These are phyloP conservation scores for Musca domestica DNA, from an alignment of 1,140 invertebrate species.

Conservation along the genomic window DNA sequence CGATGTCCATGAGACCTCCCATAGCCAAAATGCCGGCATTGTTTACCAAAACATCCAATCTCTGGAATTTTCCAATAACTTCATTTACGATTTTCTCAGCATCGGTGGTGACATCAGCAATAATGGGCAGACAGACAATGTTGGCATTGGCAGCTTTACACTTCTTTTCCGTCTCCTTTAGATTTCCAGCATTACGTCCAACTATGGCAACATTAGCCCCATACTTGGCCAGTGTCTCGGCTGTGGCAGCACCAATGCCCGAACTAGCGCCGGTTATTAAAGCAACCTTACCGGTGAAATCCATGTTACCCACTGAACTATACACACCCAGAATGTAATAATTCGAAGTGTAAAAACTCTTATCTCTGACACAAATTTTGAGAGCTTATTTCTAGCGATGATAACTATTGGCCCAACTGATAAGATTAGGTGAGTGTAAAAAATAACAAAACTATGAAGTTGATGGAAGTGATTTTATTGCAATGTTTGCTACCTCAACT, in stretches of 20 bases:
- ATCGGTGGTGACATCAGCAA: constrained; percentile 72
- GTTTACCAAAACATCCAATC: constrained; percentile 79
- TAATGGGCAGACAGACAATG: constrained; percentile 29
- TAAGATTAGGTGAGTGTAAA: too few species aligned
- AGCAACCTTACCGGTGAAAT: constrained; percentile 63
- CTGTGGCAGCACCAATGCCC: constrained; percentile 82
- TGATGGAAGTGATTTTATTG: too few species aligned
- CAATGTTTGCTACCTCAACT: too few species aligned
- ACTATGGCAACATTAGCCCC: constrained; percentile 70
- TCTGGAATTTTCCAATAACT: constrained; percentile 69
- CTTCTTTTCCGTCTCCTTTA: constrained; percentile 60
- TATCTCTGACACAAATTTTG: too few species aligned
- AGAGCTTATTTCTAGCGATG: too few species aligned
- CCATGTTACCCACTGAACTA: constrained; percentile 30
- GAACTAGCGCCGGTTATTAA: constrained; percentile 81
- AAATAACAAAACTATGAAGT: too few species aligned
- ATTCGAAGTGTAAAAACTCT: too few species aligned
- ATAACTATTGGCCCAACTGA: too few species aligned
- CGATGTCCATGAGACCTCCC: constrained; percentile 71
- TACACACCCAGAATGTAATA: too few species aligned
- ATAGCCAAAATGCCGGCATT: constrained; percentile 76
- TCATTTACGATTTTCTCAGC: constrained; percentile 69
- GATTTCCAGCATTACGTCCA: constrained; percentile 69
- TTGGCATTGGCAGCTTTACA: constrained; percentile 34
- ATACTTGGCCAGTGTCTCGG: constrained; percentile 70